Percentiles rank a stretch among this genome's conserved stretches.
These are phyloP conservation scores for Odontamblyopus rebecca DNA, from an alignment of 2,797 vertebrate species.

Conservation along the genomic window DNA sequence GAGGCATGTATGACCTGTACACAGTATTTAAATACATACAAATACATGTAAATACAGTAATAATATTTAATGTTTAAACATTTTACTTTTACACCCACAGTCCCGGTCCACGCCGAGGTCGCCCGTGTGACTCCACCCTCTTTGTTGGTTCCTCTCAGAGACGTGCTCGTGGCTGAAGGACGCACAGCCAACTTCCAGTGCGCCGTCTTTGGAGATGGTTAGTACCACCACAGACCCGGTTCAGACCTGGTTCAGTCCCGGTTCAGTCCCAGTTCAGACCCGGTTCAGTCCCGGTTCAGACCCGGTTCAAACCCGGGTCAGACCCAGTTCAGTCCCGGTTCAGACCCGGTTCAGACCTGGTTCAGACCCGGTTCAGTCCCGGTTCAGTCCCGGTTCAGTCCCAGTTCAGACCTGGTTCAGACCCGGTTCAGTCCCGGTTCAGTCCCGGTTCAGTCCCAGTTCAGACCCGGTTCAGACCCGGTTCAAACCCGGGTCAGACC, in stretches of 20 bases:
- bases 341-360: background rate
- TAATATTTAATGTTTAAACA: no score
- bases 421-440: background rate
- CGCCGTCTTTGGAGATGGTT: conserved; percentile 87
- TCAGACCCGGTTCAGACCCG: background rate
- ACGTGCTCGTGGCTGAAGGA: conserved; percentile 82
- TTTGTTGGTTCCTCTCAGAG: conserved; percentile 79
- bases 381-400: conserved; percentile 64
- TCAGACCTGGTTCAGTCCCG: background rate
- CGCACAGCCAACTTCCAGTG: conserved; percentile 86
- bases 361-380: background rate
- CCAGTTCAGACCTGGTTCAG: background rate
- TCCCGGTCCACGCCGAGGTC: conserved; percentile 85
- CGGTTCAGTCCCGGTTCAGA: conserved; percentile 34
- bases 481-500: background rate
- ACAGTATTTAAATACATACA: no score
- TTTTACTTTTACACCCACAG: conserved; percentile 54
- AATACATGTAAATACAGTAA: no score
- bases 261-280: background rate
- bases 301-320: conserved; percentile 20
- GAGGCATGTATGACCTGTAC: no score
- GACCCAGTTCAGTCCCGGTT: background rate
- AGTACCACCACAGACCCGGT: conserved; percentile 46
- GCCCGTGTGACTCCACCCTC: conserved; percentile 81
- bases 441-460: background rate